Base-by-base conservation (phyloP, 1,140 invertebrate genomes). In the Leucophenga varia region DNA sequence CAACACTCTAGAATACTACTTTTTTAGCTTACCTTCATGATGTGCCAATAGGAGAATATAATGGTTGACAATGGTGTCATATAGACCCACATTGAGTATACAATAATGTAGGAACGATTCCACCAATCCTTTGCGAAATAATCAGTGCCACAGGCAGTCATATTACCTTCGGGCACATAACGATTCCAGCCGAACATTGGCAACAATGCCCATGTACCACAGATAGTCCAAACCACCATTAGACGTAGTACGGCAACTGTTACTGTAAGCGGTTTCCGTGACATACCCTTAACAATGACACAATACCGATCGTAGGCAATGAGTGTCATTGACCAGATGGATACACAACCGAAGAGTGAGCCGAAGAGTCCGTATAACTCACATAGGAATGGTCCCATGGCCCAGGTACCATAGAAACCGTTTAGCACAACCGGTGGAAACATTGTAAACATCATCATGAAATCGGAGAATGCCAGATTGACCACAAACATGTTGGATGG, bases 281-380 rank as follows among this genome's bases (percentile, higher is more conserved):
- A 79, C 54, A 90, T 77, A 34, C 88, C 88, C 76, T 85, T 86
- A 3, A 91, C 88, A 57, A 93, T 93, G 32, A 92, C 89, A 57
- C 89, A 89, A 78, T 91, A 93, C 47, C 90, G 78, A 67, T 93
- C 90, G 44, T 89, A 79, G 36, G 89, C 85, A 49, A 93, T 91
- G 65, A 88, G 80, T 0, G 86, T 86, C 86, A 92, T 88, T 3
- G 87, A 84, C 86, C 88, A 90, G 52, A 93, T 92, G 46, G 89
- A 91, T 14, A 79, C 81, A 61, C 88, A 86, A 25, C 89, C 89
- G 57, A 87, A 91, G 16, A 92, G 77, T 3, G 88, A 91, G 9
- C 90, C 90, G 42, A 82, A 79, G 75, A 90, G 79, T 16, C 82
- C 90, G 59, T 92, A 91, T 0, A 91, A 43, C 58, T 90, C 84